Conservation (phyloP, 2,113 vertebrate genomes). For the Xenotilapia flavipinnis region DNA sequence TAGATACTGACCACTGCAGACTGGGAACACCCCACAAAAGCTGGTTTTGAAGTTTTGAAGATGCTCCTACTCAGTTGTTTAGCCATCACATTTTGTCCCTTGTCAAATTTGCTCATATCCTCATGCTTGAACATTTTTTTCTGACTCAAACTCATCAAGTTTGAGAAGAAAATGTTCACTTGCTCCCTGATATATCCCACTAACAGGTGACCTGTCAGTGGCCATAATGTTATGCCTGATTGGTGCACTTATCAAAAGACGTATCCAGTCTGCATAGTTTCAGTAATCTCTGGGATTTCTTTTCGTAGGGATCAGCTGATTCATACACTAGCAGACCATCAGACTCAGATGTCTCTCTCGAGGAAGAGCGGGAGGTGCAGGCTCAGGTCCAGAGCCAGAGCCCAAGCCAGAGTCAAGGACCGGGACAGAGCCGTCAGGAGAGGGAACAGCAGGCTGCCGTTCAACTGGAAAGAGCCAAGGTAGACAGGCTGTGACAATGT, state of each 20-base stretch:
- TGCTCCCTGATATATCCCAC: neutral
- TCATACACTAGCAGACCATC: slow-evolving; percentile 98
- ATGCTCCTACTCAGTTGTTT: neutral
- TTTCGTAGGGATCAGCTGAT: slow-evolving; percentile 91
- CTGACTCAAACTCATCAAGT: neutral
- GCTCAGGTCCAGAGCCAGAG: slow-evolving; percentile 76
- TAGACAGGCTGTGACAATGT: slow-evolving; percentile 15
- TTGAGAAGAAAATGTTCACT: neutral
- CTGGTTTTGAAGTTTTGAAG: neutral
- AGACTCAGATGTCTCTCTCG: slow-evolving; percentile 98
- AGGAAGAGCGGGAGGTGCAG: slow-evolving; percentile 91
- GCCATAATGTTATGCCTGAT: neutral
- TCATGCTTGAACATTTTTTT: neutral
- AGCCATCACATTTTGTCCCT: neutral
- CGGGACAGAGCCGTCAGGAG: slow-evolving; percentile 84
- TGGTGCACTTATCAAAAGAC: neutral
- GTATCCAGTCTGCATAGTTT: neutral
- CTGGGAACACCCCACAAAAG: neutral
- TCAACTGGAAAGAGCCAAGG: slow-evolving; percentile 96
- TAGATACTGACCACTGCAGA: neutral
- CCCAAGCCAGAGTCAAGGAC: slow-evolving; percentile 65
- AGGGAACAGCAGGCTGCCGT: slow-evolving; percentile 90
- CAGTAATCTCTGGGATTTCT: neutral
- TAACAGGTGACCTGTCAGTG: neutral
- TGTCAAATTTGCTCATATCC: neutral